Base-by-base conservation (phyloP, 23 tunicate species). In the Trididemnum miniatum region DNA sequence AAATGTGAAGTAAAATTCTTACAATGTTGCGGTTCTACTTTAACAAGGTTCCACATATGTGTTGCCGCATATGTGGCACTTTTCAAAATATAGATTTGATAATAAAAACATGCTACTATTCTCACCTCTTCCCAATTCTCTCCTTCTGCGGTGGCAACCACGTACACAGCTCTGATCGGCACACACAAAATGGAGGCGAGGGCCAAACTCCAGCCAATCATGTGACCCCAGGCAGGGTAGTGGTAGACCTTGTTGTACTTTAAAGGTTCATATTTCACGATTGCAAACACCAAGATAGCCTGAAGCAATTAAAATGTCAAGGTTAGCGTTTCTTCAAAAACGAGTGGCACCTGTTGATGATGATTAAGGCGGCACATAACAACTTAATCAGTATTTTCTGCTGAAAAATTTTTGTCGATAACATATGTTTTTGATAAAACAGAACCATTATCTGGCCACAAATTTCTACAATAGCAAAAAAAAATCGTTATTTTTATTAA, bases 201-300 rank as follows among this genome's bases (percentile, higher is more conserved):
- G 31, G 98, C 98, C 59, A 93, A 50, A 34, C 66, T 40, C 98
- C 98, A 93, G 3, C 98, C 98, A 22, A 93, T 37, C 1, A 71
- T 81, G 23, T 93, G 98, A 0, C 98, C 98, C 89, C 87, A 83
- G n/a, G 81, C 59, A 0, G 98, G 98, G 59, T 93, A 93, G 27
- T 93, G 73, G 74, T 93, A 93, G 27, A 59, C 65, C 39, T 88
- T 88, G 87, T 93, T 88, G 86, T 93, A 93, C 27, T 54, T 84
- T 29, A 93, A 65, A 1, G 98, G 98, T 54, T 93, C 81, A 79
- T 93, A 93, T 37, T 88, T 88, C 18, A 84, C 83, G 31, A 93
- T 84, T 66, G 89, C 24, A 69, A 93, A 93, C 5, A 88, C 37
- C 0, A 93, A 35, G 35, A 93, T 93, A 23, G 91, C 98, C 98